These are phyloP conservation scores for Muschampia plurimacula DNA, from an alignment of 2,888 invertebrate species.

Conservation along the genomic window DNA sequence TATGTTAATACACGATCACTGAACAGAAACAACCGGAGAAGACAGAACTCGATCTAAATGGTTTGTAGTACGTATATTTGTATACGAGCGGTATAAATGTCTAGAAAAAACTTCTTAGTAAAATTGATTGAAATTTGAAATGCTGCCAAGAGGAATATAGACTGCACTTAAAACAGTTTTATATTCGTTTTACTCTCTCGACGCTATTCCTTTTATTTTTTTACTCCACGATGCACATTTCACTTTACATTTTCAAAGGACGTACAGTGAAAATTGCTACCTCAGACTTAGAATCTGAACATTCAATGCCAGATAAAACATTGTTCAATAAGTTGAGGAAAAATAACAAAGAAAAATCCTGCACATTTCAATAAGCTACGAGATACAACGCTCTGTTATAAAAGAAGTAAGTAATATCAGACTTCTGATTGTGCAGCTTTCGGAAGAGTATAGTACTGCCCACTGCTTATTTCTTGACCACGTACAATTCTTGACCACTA, in stretches of 20 bases:
- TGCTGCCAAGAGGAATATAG: conserved; percentile 16
- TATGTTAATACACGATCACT: background rate
- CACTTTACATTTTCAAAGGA: conserved; percentile 3
- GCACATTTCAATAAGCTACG: conserved; percentile 4
- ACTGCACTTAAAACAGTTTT: conserved; percentile 26
- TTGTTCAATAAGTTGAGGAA: conserved; percentile 18
- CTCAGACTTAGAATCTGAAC: conserved; percentile 14
- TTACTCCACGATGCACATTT: conserved; percentile 9
- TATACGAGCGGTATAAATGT: conserved; percentile 4
- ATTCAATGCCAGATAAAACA: conserved; percentile 9
- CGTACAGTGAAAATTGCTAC: background rate
- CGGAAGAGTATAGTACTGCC: background rate
- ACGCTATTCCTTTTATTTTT: conserved; percentile 15
- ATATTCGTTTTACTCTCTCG: conserved; percentile 18
- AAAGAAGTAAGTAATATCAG: conserved; percentile 9
- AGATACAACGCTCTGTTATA: background rate
- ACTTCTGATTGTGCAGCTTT: conserved; percentile 4
- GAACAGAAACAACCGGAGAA: background rate
- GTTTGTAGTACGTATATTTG: background rate
- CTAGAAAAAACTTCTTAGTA: background rate
- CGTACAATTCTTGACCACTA: background rate
- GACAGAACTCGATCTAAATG: background rate
- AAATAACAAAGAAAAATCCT: conserved; percentile 18
- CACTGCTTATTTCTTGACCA: background rate
- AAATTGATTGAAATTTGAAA: conserved; percentile 10